These are phyloP conservation scores for Dasysyrphus albostriatus DNA, from an alignment of 2,888 invertebrate species.

Conservation along the genomic window DNA sequence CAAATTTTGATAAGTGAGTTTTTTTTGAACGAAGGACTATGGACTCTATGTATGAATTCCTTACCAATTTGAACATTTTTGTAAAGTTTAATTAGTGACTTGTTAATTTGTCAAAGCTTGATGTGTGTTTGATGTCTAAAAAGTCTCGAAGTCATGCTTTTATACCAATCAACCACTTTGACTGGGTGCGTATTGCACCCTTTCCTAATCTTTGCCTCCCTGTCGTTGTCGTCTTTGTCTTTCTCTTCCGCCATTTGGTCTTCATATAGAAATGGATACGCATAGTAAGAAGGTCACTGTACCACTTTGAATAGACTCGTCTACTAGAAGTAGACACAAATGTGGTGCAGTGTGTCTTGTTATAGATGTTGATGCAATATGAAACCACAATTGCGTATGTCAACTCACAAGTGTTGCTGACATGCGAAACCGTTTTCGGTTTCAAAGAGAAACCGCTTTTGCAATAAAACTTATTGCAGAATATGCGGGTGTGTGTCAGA, in stretches of 20 bases:
- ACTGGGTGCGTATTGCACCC: constrained; percentile 49
- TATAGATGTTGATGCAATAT: constrained; percentile 56
- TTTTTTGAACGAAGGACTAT: background rate
- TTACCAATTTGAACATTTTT: constrained; percentile 74
- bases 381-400: constrained; percentile 54
- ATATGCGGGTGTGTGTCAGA: background rate
- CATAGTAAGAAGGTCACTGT: constrained; percentile 61
- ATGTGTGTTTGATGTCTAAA: constrained; percentile 57
- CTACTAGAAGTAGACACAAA: background rate
- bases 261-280: constrained; percentile 51
- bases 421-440: constrained; percentile 26
- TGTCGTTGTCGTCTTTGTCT: constrained; percentile 14
- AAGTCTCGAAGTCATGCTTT: constrained; percentile 22
- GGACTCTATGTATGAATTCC: background rate
- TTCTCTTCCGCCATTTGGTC: constrained; percentile 58
- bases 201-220: constrained; percentile 20
- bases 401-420: constrained; percentile 32
- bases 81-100: constrained; percentile 45
- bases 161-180: constrained; percentile 23
- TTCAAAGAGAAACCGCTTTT: constrained; percentile 46
- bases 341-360: constrained; percentile 22
- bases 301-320: constrained; percentile 29
- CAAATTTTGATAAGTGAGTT: background rate
- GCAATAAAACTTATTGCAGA: constrained; percentile 23
- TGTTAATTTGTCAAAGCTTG: constrained; percentile 58